phyloP scores from a whole-genome alignment of 2,888 invertebrate species.

The Lumbricus terrestris region DNA sequence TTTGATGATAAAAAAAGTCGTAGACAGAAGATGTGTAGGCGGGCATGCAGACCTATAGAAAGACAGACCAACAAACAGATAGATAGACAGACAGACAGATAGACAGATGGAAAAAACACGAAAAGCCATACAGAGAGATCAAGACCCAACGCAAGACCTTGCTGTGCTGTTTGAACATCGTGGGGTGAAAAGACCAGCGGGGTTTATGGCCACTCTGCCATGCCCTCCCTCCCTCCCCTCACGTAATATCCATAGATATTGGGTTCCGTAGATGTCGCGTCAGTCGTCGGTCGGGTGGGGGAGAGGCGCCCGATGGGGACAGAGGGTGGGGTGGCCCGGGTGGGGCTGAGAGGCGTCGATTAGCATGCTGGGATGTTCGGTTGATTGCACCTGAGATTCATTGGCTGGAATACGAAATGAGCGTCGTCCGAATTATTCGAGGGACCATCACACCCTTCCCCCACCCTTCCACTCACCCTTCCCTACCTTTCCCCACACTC shows the following conservation, averaged over 20 bases:
- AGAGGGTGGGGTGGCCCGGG: no score
- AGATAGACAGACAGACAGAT: slow-evolving; percentile 5
- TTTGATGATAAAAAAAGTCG: no score
- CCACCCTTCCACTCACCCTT: not conserved
- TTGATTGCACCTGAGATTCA: not conserved
- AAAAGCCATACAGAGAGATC: not conserved
- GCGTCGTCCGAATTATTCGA: not conserved
- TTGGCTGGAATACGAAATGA: not conserved
- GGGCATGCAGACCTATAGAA: not conserved
- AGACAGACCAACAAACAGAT: not conserved
- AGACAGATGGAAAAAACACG: not conserved
- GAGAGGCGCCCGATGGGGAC: no score
- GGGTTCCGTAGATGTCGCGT: not conserved
- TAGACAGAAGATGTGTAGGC: not conserved
- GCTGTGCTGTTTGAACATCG: not conserved
- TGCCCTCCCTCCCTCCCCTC: not conserved
- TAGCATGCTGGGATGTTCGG: not conserved
- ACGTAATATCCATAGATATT: not conserved
- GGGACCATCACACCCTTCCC: not conserved
- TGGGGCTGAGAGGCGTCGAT: not conserved
- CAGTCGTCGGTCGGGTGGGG: not conserved
- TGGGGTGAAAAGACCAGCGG: not conserved
- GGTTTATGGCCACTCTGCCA: not conserved
- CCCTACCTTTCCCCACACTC: not conserved
- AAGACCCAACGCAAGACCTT: not conserved